Evolutionary conservation across 2,113 vertebrate genomes (phyloP), one percentile per base, ranked within the genome.

Genomic region (Perca flavescens): DNA sequence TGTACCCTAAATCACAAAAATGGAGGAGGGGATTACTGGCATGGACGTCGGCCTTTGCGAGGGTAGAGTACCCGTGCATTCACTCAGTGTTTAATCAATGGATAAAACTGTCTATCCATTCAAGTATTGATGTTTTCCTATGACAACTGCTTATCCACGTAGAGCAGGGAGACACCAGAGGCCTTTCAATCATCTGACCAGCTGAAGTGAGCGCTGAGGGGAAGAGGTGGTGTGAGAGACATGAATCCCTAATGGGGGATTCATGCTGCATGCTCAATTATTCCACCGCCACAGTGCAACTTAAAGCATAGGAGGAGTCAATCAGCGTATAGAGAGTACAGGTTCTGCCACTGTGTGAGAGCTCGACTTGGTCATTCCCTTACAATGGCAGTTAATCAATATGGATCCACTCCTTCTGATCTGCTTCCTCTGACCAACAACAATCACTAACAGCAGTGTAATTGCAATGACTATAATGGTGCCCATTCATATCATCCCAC

Each of bases 71-170:
- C 80, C 89, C 58, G 57, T 80, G 86, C 92, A 92, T 93, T 93
- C 81, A 67, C 88, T 94, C 88, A 92, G 83, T 92, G 94, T 93
- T 95, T 94, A 94, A 95, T 95, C 92, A 93, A 94, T 94, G 91
- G 72, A 92, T 94, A 90, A 93, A 94, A 94, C 91, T 88, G 92
- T 93, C 88, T 93, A 92, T 94, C 89, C 89, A 93, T 94, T 94
- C 89, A 90, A 60, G 78, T 93, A 92, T 93, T 83, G 93, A 95
- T 90, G 88, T 88, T 83, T 50, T 81, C 80, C 89, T 91, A 93
- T 93, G 92, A 94, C 91, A 92, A 92, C 90, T 91, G 91, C 91
- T 94, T 94, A 93, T 94, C 91, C 92, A 79, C 62, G 49, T 83
- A 53, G 84, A 90, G 86, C 90, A 91, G 89, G 57, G 61, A 88